Percentiles rank a stretch among this genome's conserved stretches.
phyloP scores from a whole-genome alignment of 1,140 invertebrate species.

The Nixonia krombeini region DNA sequence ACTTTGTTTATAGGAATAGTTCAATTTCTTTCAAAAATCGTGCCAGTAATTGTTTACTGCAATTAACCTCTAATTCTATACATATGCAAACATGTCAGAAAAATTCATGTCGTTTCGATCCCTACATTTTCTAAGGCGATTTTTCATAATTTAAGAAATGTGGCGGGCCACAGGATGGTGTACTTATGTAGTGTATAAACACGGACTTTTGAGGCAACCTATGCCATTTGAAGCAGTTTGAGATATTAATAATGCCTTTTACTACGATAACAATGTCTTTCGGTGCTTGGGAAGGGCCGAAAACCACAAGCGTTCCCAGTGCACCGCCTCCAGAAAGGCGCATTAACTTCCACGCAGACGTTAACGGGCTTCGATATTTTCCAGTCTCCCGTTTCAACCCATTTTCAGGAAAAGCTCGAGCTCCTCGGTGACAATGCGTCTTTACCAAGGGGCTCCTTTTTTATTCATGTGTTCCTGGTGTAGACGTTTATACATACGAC shows the following conservation, averaged over 20 bases:
- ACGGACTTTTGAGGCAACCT: conserved; percentile 13
- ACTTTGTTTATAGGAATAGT: too few relatives aligned
- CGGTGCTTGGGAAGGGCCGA: conserved; percentile 11
- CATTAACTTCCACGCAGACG: conserved; percentile 39
- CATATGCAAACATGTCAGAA: too few relatives aligned
- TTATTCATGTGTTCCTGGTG: conserved; percentile 60
- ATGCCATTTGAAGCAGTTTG: conserved; percentile 38
- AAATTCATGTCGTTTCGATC: too few relatives aligned
- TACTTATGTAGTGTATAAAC: conserved; percentile 30
- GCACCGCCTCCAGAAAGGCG: conserved; percentile 35
- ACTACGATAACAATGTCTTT: conserved; percentile 42
- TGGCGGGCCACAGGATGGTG: conserved; percentile 17
- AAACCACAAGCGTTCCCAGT: conserved; percentile 33
- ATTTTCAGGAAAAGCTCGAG: conserved; percentile 24
- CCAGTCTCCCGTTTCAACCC: conserved; percentile 31
- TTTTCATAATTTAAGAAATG: conserved; percentile 37
- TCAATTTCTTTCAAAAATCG: too few relatives aligned
- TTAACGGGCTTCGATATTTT: conserved; percentile 48
- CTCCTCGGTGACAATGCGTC: conserved; percentile 50
- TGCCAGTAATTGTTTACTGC: too few relatives aligned
- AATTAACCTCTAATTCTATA: too few relatives aligned
- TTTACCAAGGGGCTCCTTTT: conserved; percentile 51
- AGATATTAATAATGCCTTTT: conserved; percentile 45
- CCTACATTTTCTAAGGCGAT: not conserved
- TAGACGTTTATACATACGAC: conserved; percentile 35